phyloP scores from a whole-genome alignment of 53 echinoderm and acorn worm species.

The Mesocentrotus franciscanus region DNA sequence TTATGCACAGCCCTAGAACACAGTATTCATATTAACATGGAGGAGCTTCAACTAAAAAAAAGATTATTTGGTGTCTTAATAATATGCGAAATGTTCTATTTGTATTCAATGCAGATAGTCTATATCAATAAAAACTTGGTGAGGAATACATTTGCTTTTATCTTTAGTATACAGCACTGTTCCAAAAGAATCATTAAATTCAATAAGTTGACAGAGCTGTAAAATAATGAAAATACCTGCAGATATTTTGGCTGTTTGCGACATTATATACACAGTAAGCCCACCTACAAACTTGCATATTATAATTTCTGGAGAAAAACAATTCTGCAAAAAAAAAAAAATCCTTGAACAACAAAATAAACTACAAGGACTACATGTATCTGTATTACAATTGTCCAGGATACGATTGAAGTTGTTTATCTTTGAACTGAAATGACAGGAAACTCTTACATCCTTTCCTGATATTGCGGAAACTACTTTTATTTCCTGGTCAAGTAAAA shows the following conservation, averaged over 20 bases:
- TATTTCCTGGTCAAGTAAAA: not conserved
- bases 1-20: too few relatives aligned
- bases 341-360: not conserved
- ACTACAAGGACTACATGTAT: not conserved
- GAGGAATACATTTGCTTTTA: too few relatives aligned
- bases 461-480: slow-evolving; percentile 7
- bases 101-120: too few relatives aligned
- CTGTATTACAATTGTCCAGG: not conserved
- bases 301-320: not conserved
- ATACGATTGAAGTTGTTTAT: not conserved
- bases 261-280: not conserved
- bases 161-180: too few relatives aligned
- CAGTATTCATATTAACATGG: too few relatives aligned
- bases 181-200: too few relatives aligned
- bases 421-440: not conserved
- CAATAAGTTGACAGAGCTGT: not conserved
- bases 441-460: slow-evolving; percentile 13
- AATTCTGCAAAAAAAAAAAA: not conserved
- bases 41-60: too few relatives aligned
- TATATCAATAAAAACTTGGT: too few relatives aligned
- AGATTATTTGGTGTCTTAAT: too few relatives aligned
- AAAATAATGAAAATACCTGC: not conserved
- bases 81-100: too few relatives aligned
- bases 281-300: not conserved
- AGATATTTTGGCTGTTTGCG: not conserved